Evolutionary conservation across 2,888 invertebrate genomes (phyloP).

Genomic region (Lypha dubia): DNA sequence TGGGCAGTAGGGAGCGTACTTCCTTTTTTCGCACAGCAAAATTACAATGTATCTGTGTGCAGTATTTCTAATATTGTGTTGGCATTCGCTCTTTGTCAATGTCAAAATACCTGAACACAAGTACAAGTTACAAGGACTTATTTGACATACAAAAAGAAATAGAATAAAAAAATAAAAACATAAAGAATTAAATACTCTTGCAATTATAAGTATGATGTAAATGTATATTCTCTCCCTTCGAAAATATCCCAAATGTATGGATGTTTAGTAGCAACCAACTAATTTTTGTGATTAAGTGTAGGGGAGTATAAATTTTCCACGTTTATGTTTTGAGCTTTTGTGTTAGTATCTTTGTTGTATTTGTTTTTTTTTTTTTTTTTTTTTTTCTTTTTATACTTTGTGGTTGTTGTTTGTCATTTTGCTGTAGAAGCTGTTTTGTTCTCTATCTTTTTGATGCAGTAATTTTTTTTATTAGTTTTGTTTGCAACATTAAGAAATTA

Average conservation of each 20-base stretch:
- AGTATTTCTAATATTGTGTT: not conserved
- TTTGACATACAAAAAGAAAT: not conserved
- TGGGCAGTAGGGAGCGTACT: not conserved
- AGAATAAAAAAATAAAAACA: not conserved
- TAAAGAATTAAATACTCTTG: not conserved
- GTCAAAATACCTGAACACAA: slow-evolving; percentile 44
- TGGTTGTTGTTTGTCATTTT: slow-evolving; percentile 52
- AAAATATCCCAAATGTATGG: not conserved
- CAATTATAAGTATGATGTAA: not conserved
- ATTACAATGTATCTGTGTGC: too few species aligned
- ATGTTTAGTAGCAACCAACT: not conserved
- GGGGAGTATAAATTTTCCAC: not conserved
- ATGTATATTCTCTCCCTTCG: not conserved
- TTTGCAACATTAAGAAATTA: not conserved
- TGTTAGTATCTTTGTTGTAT: slow-evolving; percentile 49
- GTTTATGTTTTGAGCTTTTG: slow-evolving; percentile 6
- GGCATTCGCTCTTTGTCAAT: slow-evolving; percentile 50
- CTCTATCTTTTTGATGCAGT: not conserved
- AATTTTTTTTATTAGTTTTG: not conserved
- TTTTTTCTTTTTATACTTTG: slow-evolving; percentile 62
- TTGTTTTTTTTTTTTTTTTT: slow-evolving; percentile 55
- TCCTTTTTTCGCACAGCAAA: not conserved
- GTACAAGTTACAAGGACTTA: not conserved
- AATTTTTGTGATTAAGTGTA: not conserved
- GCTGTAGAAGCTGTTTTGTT: not conserved